A percentile compares a stretch with the other conserved stretches of the same genome.
Evolutionary conservation across 1,140 invertebrate species (phyloP).

Genomic region (Caenorhabditis latens): DNA sequence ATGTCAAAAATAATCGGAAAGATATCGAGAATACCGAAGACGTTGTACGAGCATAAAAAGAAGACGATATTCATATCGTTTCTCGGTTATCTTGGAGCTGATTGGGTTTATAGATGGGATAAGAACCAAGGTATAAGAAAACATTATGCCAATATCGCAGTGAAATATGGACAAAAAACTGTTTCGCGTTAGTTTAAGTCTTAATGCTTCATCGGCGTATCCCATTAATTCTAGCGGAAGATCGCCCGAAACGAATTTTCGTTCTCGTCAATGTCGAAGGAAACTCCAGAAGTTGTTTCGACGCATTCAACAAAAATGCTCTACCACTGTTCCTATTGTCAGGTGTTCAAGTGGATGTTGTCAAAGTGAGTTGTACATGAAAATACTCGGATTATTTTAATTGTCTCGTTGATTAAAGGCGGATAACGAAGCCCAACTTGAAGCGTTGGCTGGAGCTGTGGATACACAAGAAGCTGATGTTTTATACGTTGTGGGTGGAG

Average conservation of each 20-base stretch:
- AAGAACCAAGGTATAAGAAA: conserved; percentile 23
- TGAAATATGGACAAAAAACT: conserved; percentile 60
- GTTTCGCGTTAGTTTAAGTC: conserved; percentile 57
- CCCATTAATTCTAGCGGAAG: conserved; percentile 55
- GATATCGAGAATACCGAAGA: conserved; percentile 54
- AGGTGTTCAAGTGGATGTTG: conserved; percentile 66
- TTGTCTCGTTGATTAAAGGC: conserved; percentile 21
- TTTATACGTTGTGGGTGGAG: conserved; percentile 67
- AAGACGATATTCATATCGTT: conserved; percentile 63
- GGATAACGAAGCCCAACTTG: conserved; percentile 63
- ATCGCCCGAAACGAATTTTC: conserved; percentile 57
- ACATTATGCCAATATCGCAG: conserved; percentile 55
- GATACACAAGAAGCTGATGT: conserved; percentile 66
- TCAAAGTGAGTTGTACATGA: conserved; percentile 54
- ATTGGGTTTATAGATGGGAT: conserved; percentile 51
- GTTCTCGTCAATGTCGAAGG: conserved; percentile 63
- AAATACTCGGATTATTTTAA: not conserved
- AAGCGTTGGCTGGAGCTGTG: conserved; percentile 60
- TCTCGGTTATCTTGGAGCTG: conserved; percentile 59
- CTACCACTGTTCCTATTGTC: conserved; percentile 66
- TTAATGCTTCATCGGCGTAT: not conserved
- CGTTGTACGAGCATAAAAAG: conserved; percentile 67
- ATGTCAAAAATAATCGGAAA: conserved; percentile 56
- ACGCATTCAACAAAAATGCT: conserved; percentile 68
- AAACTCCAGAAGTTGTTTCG: conserved; percentile 61